Evolutionary conservation across 2,113 vertebrate species (phyloP), one percentile per base, ranked within the genome.

Genomic region (Halcyon senegalensis): DNA sequence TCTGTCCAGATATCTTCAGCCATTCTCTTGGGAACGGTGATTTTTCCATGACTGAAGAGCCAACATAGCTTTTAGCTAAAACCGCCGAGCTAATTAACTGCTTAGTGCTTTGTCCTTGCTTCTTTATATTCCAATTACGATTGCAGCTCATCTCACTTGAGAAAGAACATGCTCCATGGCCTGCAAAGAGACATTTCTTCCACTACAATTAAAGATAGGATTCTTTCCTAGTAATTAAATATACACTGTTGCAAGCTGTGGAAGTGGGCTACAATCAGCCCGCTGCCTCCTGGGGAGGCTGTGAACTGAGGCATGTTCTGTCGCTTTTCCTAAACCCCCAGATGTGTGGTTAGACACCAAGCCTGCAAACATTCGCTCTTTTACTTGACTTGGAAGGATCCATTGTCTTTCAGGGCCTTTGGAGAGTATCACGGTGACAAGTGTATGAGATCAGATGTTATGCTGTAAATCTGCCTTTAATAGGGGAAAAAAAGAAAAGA

Each of bases 341-440:
- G 59, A 76, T 39, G 41, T 0, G 0, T 41, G 60, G 67, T 69
- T 78, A 94, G 80, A 91, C n/a, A 75, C 60, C 20, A 75, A 51
- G 41, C 27, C 53, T 89, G 66, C 89, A 85, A 44, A 62, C 31
- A 15, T 58, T 75, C 1, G 0, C 56, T 94, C 43, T 39, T 73
- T 46, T 30, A 31, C 92, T 84, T 90, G 51, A 53, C 70, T 92
- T 72, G 77, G 90, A 73, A 91, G 58, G 66, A 79, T 87, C 77
- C 89, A 43, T 70, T 93, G 81, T 89, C 55, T 93, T 72, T 75
- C 59, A 50, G 87, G 84, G 93, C 78, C 95, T 96, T 94, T 84
- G 50, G 92, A 94, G 87, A 95, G 31, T 58, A 85, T 89, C 77
- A 58, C 1, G 35, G 81, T 91, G 89, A 90, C 53, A 67, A 93